Percentiles rank a stretch among this genome's conserved stretches.
Evolutionary conservation across 1,140 invertebrate genomes (phyloP).

Genomic region (Papilio glaucus): DNA sequence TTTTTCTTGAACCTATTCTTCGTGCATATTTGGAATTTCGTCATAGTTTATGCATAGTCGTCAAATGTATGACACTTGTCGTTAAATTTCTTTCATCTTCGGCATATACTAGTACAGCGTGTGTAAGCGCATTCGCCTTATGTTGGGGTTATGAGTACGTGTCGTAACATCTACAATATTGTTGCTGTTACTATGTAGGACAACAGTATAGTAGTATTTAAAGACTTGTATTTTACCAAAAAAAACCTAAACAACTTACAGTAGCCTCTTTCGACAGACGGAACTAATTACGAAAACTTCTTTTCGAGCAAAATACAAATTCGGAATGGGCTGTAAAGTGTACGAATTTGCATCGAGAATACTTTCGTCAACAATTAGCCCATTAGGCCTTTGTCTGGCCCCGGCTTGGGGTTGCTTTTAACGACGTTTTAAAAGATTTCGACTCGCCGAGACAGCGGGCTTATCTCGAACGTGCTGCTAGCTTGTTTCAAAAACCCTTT

Average conservation of each 20-base stretch:
- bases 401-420: conserved; percentile 72
- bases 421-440: conserved; percentile 82
- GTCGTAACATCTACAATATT: background rate
- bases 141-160: background rate
- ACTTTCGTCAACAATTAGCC: conserved; percentile 81
- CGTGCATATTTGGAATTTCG: too few relatives aligned
- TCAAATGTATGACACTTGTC: background rate
- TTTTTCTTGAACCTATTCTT: background rate
- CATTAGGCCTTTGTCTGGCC: conserved; percentile 75
- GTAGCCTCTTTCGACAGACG: conserved; percentile 43
- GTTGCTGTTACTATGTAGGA: background rate
- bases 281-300: conserved; percentile 71
- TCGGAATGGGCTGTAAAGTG: conserved; percentile 77
- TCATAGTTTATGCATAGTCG: too few relatives aligned
- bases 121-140: too few relatives aligned
- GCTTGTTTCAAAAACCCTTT: conserved; percentile 80
- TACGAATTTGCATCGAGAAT: conserved; percentile 79
- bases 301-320: conserved; percentile 72
- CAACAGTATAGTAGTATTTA: background rate
- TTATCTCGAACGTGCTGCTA: conserved; percentile 75
- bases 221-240: background rate
- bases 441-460: conserved; percentile 62
- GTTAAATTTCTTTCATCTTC: background rate
- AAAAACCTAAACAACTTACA: background rate
- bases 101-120: background rate